These are phyloP conservation scores for Germaria angustata DNA, from an alignment of 2,888 invertebrate genomes.

Conservation along the genomic window DNA sequence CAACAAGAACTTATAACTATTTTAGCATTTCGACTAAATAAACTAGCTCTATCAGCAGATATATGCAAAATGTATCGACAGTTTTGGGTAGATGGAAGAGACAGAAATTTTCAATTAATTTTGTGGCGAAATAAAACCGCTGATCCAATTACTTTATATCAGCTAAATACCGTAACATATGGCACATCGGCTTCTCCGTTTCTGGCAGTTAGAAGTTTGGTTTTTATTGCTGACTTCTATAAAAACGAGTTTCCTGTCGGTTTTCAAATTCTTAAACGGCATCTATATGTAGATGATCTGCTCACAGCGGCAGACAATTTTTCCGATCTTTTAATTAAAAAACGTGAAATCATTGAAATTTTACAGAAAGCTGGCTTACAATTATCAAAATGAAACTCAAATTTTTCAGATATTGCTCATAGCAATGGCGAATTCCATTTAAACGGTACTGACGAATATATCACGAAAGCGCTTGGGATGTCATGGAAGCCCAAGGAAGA, in stretches of 20 bases:
- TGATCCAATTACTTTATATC: slow-evolving; percentile 14
- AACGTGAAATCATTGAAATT: slow-evolving; percentile 43
- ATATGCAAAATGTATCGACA: too few relatives aligned
- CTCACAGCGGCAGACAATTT: slow-evolving; percentile 51
- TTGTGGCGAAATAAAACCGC: slow-evolving; percentile 12
- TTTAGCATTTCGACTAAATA: too few relatives aligned
- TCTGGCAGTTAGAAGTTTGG: slow-evolving; percentile 18
- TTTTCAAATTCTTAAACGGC: slow-evolving; percentile 36
- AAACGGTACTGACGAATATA: neutral
- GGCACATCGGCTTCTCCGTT: slow-evolving; percentile 62
- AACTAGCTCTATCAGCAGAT: too few relatives aligned
- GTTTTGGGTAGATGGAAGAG: too few relatives aligned
- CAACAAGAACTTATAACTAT: too few relatives aligned
- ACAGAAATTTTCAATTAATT: slow-evolving; percentile 37
- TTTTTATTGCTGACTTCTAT: slow-evolving; percentile 14
- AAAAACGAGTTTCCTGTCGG: slow-evolving; percentile 53
- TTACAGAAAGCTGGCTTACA: slow-evolving; percentile 43
- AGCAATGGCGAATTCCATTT: neutral
- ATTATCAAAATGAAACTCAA: slow-evolving; percentile 54
- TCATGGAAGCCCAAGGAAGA: slow-evolving; percentile 31
- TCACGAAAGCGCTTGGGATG: slow-evolving; percentile 26
- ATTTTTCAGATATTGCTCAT: slow-evolving; percentile 13
- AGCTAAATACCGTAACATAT: slow-evolving; percentile 47
- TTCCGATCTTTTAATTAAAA: slow-evolving; percentile 36
- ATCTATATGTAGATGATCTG: slow-evolving; percentile 68